Evolutionary conservation across 2,797 vertebrate genomes (phyloP), one percentile per base, ranked within the genome.

Genomic region (Manis crassicaudata): DNA sequence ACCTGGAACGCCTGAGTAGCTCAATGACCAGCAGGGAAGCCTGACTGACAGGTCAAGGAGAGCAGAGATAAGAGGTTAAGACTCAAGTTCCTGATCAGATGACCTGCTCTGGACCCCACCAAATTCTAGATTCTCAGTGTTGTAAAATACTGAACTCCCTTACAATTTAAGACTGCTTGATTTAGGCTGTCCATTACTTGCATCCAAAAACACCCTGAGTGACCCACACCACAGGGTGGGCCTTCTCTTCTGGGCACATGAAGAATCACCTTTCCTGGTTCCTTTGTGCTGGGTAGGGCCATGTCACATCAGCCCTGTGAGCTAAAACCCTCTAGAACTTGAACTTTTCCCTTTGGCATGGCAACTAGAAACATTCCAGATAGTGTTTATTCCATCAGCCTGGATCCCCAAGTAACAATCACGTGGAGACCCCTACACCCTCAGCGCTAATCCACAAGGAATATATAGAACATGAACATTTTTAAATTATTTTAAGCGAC

Each of bases 71-170:
- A 72, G 67, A 79, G 8, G 58, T 27, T 27, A 75, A 72, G 75
- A 25, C 46, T 20, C 23, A 60, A 83, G 56, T 54, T 80, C n/a
- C 76, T 50, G 52, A 58, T 27, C 43, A 50, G 2, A 60, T 23
- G 21, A 68, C 12, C 40, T 32, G 50, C 0, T 62, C 35, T 85
- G 60, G 35, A 92, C 82, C 27, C 76, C 68, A 79, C 6, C 58
- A 83, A 43, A 58, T 43, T 90, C 40, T 62, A 54, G 62, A 12
- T 62, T 87, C 70, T 84, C 60, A 7, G 17, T 37, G 76, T 23
- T 46, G 40, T 85, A n/a, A 92, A 88, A 94, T 86, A 80, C 79
- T 37, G 63, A 77, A 72, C 75, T 32, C 37, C 83, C 32, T 80
- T 10, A 63, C 11, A 85, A 40, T 20, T 83, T 75, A 94, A 63